phyloP scores from a whole-genome alignment of 37 sponge, comb jelly and placozoan genomes.

The Chondrilla cf. caribensis region DNA sequence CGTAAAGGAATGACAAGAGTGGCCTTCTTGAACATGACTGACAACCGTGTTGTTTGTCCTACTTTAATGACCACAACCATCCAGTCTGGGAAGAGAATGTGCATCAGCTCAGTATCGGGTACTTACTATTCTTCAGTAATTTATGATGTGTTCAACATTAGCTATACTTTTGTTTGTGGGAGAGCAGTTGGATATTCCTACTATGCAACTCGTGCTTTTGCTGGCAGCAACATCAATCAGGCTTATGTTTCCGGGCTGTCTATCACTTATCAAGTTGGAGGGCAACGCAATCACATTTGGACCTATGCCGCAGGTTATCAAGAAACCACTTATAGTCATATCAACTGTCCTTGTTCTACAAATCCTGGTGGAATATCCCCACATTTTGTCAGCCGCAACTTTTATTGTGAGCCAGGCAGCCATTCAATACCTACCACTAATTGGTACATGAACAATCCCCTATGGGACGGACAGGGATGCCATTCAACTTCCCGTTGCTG shows the following conservation, averaged over 20 bases:
- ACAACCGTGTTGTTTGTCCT: neutral
- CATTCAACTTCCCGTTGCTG: neutral
- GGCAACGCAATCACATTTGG: neutral
- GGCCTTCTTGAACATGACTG: neutral
- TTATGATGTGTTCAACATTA: neutral
- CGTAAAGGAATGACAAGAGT: neutral
- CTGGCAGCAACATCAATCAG: neutral
- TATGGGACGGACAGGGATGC: slow-evolving; percentile 21
- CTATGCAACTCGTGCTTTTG: neutral
- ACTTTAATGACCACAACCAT: neutral
- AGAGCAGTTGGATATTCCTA: neutral
- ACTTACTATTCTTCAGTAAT: neutral
- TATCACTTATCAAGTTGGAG: neutral
- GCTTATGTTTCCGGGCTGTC: neutral
- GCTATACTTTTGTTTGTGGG: neutral
- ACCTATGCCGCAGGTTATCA: neutral
- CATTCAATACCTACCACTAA: neutral
- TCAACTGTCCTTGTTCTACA: slow-evolving; percentile 3
- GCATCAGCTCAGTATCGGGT: neutral
- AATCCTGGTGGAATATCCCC: neutral
- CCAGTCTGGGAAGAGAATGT: neutral
- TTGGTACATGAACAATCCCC: slow-evolving; percentile 12
- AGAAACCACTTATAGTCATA: neutral
- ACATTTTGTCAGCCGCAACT: neutral
- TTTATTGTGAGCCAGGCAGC: neutral